A percentile compares a stretch with the other conserved stretches of the same genome.
Evolutionary conservation across 2,113 vertebrate species (phyloP).

Genomic region (Eleginops maclovinus): DNA sequence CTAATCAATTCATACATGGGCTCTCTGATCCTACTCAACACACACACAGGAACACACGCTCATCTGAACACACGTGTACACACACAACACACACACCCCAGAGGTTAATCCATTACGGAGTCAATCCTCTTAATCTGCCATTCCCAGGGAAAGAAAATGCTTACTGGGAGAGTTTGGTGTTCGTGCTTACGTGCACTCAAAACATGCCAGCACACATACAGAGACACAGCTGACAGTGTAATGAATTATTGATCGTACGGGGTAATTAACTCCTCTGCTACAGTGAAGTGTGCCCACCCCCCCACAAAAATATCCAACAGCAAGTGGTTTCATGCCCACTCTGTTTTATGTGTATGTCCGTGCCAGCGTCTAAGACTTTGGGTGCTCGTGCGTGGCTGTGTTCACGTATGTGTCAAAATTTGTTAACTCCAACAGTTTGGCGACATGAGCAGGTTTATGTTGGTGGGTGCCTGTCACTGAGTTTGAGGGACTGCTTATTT

Average conservation of each 20-base stretch:
- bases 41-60: not conserved
- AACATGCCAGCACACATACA: constrained; percentile 68
- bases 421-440: constrained; percentile 65
- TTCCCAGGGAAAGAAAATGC: constrained; percentile 83
- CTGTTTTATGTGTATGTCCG: not conserved
- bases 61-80: constrained; percentile 5
- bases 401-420: constrained; percentile 62
- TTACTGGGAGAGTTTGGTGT: constrained; percentile 79
- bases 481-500: constrained; percentile 61
- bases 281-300: constrained; percentile 51
- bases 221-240: constrained; percentile 71
- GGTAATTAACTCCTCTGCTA: constrained; percentile 83
- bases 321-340: constrained; percentile 30
- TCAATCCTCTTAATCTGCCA: constrained; percentile 85
- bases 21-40: constrained; percentile 73
- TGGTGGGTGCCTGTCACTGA: constrained; percentile 54
- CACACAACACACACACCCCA: constrained; percentile 30
- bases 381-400: constrained; percentile 38
- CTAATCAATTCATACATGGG: constrained; percentile 84
- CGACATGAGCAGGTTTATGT: constrained; percentile 59
- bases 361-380: constrained; percentile 31
- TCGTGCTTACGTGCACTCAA: constrained; percentile 74
- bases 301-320: constrained; percentile 44
- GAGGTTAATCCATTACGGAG: constrained; percentile 86
- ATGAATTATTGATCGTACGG: constrained; percentile 85